Evolutionary conservation across 2,113 vertebrate species (phyloP), one percentile per base, ranked within the genome.

Genomic region (Dipodomys ordii): DNA sequence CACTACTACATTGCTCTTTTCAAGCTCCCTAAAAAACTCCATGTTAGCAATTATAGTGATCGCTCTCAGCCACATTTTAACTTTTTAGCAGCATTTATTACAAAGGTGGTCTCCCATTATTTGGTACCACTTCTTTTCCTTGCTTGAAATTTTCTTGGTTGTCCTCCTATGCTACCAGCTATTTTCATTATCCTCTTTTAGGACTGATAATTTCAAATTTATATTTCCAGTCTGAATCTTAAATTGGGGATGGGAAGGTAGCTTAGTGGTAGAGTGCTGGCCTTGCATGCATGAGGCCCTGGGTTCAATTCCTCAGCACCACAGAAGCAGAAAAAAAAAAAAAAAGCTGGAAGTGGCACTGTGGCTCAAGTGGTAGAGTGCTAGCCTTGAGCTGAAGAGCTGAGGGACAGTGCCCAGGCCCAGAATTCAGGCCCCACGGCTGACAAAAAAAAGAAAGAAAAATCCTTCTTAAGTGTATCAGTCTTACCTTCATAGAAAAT

Each of bases 51-150:
- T 46, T 86, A 18, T 30, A 85, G 11, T 2, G 15, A 19, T 81
- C 69, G 65, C 74, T 77, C 74, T 85, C 49, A 69, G 71, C 10
- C 53, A 81, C 80, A 86, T 72, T 82, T 81, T 81, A 32, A 86
- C 18, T 64, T 89, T 44, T 7, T 57, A 57, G 53, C 53, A 57
- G 53, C n/a, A 76, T 67, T 65, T 89, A 57, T 57, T 72, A 92
- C 72, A 82, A 57, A n/a, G 6, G 30, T 53, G 30, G 82, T 13
- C 27, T 64, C 46, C 7, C 53, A 64, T 57, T 25, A 53, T 64
- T 23, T 49, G 57, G 16, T 62, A 69, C 4, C 27, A 91, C 78
- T 73, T 28, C 30, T 78, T 91, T 86, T 82, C 82, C 32, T 92
- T 35, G 10, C 7, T 68, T 80, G 44, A 78, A 19, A 82, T 32